Percentiles rank a stretch among this genome's conserved stretches.
phyloP scores from a whole-genome alignment of 1,140 invertebrate species.

The Euglossa dilemma region DNA sequence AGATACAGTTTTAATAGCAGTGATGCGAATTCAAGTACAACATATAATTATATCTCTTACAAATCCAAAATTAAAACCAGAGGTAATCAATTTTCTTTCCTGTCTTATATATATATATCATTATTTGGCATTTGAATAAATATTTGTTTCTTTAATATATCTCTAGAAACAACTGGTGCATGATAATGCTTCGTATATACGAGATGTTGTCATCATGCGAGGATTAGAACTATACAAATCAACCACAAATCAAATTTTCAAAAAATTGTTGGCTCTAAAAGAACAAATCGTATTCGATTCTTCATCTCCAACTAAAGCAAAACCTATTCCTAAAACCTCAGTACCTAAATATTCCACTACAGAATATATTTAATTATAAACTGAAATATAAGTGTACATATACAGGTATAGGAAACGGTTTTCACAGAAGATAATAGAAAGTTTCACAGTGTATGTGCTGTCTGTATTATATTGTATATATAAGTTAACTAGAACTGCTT shows the following conservation, averaged over 20 bases:
- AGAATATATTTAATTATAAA: conserved; percentile 73
- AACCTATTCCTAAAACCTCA: conserved; percentile 74
- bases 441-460: not conserved
- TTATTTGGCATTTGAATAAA: conserved; percentile 11
- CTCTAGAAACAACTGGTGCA: conserved; percentile 77
- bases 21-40: conserved; percentile 86
- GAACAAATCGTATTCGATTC: conserved; percentile 75
- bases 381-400: not conserved
- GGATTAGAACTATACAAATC: conserved; percentile 78
- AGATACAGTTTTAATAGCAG: conserved; percentile 85
- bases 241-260: conserved; percentile 75
- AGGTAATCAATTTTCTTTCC: conserved; percentile 79
- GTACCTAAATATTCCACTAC: conserved; percentile 76
- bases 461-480: conserved; percentile 64
- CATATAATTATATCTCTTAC: conserved; percentile 85
- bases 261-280: conserved; percentile 72
- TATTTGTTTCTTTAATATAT: not conserved
- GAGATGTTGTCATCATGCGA: conserved; percentile 74
- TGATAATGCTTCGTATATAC: conserved; percentile 76
- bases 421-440: conserved; percentile 7
- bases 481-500: conserved; percentile 30
- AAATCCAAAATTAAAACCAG: conserved; percentile 83
- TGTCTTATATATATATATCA: not conserved
- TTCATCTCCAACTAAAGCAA: conserved; percentile 66
- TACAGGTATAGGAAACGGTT: not conserved